phyloP scores from a whole-genome alignment of 2,888 invertebrate genomes.

The Ochlodes sylvanus region DNA sequence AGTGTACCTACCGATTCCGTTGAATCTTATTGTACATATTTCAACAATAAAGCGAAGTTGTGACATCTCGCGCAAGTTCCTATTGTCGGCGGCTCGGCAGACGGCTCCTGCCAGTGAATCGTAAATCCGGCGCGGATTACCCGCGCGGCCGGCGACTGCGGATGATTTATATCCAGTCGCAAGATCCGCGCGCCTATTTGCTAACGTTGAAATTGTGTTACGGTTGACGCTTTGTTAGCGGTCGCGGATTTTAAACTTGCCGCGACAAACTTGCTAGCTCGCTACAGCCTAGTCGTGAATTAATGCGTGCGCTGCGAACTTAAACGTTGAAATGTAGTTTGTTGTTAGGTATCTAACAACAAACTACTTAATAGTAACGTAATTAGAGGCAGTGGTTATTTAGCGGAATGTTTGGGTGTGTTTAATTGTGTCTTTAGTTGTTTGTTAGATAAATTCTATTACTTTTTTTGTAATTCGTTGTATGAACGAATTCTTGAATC shows the following conservation, averaged over 20 bases:
- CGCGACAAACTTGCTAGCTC: no score
- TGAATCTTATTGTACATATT: not conserved
- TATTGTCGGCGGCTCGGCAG: not conserved
- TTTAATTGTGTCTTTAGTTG: no score
- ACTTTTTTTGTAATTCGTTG: no score
- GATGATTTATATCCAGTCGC: slow-evolving; percentile 30
- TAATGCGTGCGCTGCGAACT: slow-evolving; percentile 37
- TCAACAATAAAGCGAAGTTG: not conserved
- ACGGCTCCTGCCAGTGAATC: not conserved
- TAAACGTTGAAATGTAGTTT: not conserved
- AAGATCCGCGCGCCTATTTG: slow-evolving; percentile 34
- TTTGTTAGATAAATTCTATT: no score
- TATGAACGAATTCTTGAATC: no score
- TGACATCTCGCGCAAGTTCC: not conserved
- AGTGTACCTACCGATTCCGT: no score
- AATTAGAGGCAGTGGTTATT: no score
- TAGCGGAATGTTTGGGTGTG: no score
- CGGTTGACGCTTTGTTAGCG: slow-evolving; percentile 23
- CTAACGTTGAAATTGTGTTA: slow-evolving; percentile 28
- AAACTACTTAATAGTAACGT: no score
- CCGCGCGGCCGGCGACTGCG: slow-evolving; percentile 21
- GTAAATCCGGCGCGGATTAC: slow-evolving; percentile 29
- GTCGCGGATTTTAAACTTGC: slow-evolving; percentile 21
- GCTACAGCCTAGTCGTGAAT: not conserved
- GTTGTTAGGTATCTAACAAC: no score